A percentile compares a stretch with the other conserved stretches of the same genome.
Conservation (phyloP, 2,888 invertebrate genomes). For the Hirudinaria manillensis region DNA sequence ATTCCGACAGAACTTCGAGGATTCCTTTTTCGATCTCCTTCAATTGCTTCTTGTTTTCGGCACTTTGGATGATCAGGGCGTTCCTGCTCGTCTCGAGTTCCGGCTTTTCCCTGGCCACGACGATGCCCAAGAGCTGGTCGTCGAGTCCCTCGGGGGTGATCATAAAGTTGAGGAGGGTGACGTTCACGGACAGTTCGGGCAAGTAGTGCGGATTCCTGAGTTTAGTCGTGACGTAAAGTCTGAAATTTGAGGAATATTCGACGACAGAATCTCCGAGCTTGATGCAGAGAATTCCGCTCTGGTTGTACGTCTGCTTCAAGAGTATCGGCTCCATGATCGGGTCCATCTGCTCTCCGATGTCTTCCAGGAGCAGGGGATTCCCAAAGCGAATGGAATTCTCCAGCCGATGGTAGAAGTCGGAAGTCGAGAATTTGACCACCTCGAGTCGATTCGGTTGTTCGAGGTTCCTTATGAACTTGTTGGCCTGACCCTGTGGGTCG, state of each 20-base stretch:
- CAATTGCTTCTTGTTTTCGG: slow-evolving; percentile 56
- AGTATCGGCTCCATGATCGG: slow-evolving; percentile 55
- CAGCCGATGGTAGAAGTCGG: slow-evolving; percentile 66
- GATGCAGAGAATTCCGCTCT: slow-evolving; percentile 48
- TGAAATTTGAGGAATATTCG: slow-evolving; percentile 57
- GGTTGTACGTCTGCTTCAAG: slow-evolving; percentile 56
- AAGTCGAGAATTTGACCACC: slow-evolving; percentile 60
- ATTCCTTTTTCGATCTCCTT: slow-evolving; percentile 58
- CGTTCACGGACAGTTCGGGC: slow-evolving; percentile 56
- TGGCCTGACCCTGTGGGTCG: slow-evolving; percentile 66
- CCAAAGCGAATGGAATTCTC: slow-evolving; percentile 57
- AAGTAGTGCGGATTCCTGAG: slow-evolving; percentile 56
- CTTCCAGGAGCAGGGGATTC: slow-evolving; percentile 55
- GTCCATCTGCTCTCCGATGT: slow-evolving; percentile 53
- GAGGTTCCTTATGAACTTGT: slow-evolving; percentile 88
- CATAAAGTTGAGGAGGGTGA: slow-evolving; percentile 73
- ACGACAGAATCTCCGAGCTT: slow-evolving; percentile 56
- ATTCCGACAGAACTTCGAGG: slow-evolving; percentile 54
- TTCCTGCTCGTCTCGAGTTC: slow-evolving; percentile 57
- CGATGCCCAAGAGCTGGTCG: slow-evolving; percentile 56
- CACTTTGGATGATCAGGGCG: slow-evolving; percentile 55
- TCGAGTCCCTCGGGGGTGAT: slow-evolving; percentile 62
- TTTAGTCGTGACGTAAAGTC: slow-evolving; percentile 57
- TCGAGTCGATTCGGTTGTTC: slow-evolving; percentile 77
- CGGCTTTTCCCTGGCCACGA: slow-evolving; percentile 55